phyloP scores from a whole-genome alignment of 2,797 vertebrate genomes.

The Spheniscus humboldti region DNA sequence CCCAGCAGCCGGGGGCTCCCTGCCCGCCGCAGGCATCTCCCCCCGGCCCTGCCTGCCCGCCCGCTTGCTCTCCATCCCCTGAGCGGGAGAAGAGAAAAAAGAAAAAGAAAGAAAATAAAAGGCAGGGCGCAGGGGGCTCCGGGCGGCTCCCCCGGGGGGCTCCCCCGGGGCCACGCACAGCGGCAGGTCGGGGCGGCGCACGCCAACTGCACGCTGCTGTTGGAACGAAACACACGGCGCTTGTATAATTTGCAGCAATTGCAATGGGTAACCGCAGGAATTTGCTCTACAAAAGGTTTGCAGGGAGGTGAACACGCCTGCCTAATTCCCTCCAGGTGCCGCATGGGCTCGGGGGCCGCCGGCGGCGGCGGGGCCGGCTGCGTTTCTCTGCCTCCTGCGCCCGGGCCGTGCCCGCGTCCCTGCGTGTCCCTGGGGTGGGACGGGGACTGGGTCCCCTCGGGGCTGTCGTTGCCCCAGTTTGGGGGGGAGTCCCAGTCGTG shows the following conservation, averaged over 20 bases:
- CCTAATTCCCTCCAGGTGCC: slow-evolving; percentile 59
- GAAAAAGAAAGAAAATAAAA: neutral
- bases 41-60: neutral
- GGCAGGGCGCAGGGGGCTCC: accelerated
- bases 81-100: neutral
- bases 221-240: neutral
- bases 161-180: neutral
- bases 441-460: too few species aligned
- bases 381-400: neutral
- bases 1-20: neutral
- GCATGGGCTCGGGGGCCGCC: neutral
- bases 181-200: neutral
- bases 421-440: neutral
- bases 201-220: neutral
- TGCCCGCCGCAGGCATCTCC: neutral
- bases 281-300: slow-evolving; percentile 29
- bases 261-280: slow-evolving; percentile 54
- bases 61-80: neutral
- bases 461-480: neutral
- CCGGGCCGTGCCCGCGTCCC: accelerated
- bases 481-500: neutral
- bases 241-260: slow-evolving; percentile 50
- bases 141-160: neutral
- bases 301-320: slow-evolving; percentile 7
- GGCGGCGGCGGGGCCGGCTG: neutral